Conservation (phyloP, 2,113 vertebrate species). For the Amphilophus citrinellus region DNA sequence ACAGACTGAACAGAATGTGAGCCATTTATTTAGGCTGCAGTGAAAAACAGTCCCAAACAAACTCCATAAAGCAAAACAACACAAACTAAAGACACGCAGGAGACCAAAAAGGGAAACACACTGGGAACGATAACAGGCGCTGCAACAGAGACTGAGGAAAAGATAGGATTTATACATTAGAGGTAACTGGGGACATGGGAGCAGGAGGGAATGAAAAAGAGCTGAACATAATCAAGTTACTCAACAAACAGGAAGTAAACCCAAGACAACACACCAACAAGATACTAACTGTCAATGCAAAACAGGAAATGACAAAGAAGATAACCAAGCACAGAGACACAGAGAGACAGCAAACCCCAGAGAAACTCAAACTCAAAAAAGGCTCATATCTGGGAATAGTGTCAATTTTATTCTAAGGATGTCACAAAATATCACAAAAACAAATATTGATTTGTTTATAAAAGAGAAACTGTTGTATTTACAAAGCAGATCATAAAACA, state of each 20-base stretch:
- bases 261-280: neutral
- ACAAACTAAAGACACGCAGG: neutral
- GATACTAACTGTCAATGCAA: neutral
- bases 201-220: neutral
- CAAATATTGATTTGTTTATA: no score
- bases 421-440: neutral
- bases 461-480: no score
- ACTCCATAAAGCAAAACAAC: neutral
- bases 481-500: no score
- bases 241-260: neutral
- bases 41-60: neutral
- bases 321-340: neutral
- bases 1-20: neutral
- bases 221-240: slow-evolving; percentile 3
- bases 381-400: neutral
- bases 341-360: neutral
- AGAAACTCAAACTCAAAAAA: neutral
- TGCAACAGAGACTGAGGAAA: neutral
- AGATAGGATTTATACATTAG: neutral
- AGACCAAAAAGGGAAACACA: neutral
- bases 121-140: neutral
- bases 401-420: no score
- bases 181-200: neutral
- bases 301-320: neutral
- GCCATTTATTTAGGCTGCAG: neutral